Evolutionary conservation across 2,113 vertebrate genomes (phyloP).

Genomic region (Amphiprion ocellaris): DNA sequence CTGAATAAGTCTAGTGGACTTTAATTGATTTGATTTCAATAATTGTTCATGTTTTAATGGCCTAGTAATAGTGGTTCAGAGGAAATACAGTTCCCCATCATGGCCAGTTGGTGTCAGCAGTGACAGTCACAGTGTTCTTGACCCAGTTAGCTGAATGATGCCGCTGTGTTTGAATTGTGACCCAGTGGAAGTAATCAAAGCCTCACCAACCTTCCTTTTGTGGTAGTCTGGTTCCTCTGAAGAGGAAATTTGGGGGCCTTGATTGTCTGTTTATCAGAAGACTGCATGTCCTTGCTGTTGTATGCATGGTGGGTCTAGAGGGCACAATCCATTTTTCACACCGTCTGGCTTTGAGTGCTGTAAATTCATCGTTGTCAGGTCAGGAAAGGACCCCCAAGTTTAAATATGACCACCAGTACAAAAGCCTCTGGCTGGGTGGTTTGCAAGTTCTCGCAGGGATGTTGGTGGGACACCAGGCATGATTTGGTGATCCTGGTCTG

Average conservation of each 20-base stretch:
- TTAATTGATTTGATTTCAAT: not conserved
- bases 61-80: not conserved
- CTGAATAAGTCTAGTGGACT: not conserved
- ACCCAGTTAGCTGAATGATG: constrained; percentile 37
- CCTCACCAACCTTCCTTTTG: constrained; percentile 25
- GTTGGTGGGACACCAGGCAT: not conserved
- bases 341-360: constrained; percentile 2
- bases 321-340: constrained; percentile 24
- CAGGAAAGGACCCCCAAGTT: constrained; percentile 20
- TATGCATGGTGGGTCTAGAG: not conserved
- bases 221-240: constrained; percentile 31
- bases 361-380: constrained; percentile 23
- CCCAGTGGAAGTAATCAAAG: constrained; percentile 40
- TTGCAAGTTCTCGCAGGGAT: not conserved
- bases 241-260: not conserved
- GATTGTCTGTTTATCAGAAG: constrained; percentile 1
- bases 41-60: not conserved
- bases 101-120: constrained; percentile 63
- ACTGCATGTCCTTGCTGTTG: constrained; percentile 1
- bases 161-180: constrained; percentile 38
- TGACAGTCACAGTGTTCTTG: constrained; percentile 1
- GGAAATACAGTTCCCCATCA: constrained; percentile 2
- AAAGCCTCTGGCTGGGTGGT: not conserved
- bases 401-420: constrained; percentile 1
- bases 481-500: not conserved